A percentile compares a stretch with the other conserved stretches of the same genome.
These are phyloP conservation scores for Loriculus beryllinus DNA, from an alignment of 2,797 vertebrate genomes.

Conservation along the genomic window DNA sequence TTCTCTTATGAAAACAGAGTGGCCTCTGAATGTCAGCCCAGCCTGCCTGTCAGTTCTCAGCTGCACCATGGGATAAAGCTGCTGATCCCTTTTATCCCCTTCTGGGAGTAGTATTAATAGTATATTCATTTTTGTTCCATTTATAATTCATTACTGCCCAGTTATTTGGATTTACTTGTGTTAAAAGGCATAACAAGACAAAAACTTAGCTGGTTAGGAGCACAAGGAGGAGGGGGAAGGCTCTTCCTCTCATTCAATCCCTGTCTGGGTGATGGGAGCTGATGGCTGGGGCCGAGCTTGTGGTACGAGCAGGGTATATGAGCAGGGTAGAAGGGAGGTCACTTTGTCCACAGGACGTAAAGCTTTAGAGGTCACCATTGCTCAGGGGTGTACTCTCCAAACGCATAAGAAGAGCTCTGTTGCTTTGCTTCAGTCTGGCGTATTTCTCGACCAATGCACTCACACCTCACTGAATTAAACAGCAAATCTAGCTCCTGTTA, in stretches of 20 bases:
- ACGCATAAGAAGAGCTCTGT: neutral
- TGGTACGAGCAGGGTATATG: neutral
- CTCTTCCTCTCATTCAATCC: neutral
- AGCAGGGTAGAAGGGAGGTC: neutral
- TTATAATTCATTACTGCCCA: slow-evolving; percentile 69
- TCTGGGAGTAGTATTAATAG: slow-evolving; percentile 68
- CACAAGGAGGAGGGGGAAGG: neutral
- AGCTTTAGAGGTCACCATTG: neutral
- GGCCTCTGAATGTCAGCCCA: slow-evolving; percentile 59
- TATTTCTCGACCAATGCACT: neutral
- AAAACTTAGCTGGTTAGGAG: slow-evolving; percentile 45
- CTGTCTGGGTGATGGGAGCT: neutral
- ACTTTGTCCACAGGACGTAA: neutral
- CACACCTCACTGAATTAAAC: neutral
- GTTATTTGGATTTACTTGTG: slow-evolving; percentile 67
- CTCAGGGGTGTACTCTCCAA: neutral
- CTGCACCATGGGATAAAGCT: slow-evolving; percentile 66
- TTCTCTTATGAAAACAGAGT: slow-evolving; percentile 42
- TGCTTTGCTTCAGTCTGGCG: neutral
- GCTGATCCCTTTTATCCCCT: slow-evolving; percentile 68
- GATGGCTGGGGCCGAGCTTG: neutral
- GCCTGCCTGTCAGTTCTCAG: slow-evolving; percentile 63
- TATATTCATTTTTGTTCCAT: slow-evolving; percentile 70
- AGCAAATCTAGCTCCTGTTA: neutral
- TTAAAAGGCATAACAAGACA: slow-evolving; percentile 63